Percentiles rank a stretch among this genome's conserved stretches.
Conservation (phyloP, 1,140 invertebrate species). For the Trypoxylus dichotomus region DNA sequence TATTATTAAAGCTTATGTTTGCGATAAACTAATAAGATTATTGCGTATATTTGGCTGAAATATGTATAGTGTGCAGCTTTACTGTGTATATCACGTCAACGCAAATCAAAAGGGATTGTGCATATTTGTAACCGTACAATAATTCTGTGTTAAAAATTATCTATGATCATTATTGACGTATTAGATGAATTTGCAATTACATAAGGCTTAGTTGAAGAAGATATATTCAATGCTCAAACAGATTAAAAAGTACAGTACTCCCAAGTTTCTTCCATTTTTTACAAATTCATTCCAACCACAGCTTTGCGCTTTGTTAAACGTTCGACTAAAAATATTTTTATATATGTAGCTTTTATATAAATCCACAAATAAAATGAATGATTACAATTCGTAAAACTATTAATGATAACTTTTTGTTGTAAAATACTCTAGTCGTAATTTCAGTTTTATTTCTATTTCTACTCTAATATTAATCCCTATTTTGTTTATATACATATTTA, state of each 20-base stretch:
- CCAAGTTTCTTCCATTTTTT: background rate
- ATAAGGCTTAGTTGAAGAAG: background rate
- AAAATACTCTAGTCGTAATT: constrained; percentile 23
- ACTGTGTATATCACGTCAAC: background rate
- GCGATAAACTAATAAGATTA: background rate
- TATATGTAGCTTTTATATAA: constrained; percentile 20
- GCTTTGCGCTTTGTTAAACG: background rate
- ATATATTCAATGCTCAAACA: constrained; percentile 12
- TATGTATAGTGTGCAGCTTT: background rate
- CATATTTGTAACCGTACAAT: background rate
- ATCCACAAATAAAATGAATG: background rate
- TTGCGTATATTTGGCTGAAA: background rate
- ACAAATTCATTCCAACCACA: background rate
- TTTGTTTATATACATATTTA: constrained; percentile 14
- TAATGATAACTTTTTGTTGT: background rate
- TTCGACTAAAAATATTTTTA: constrained; percentile 22
- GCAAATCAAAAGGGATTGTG: background rate
- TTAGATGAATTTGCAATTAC: too few species aligned
- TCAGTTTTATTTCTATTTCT: background rate
- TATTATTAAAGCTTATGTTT: constrained; percentile 14
- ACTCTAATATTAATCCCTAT: background rate
- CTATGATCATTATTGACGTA: too few species aligned
- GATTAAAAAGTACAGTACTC: constrained; percentile 5
- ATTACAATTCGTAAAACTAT: background rate
- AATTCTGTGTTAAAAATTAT: background rate